Evolutionary conservation across 2,888 invertebrate species (phyloP), one percentile per base, ranked within the genome.

Genomic region (Timandra comae): DNA sequence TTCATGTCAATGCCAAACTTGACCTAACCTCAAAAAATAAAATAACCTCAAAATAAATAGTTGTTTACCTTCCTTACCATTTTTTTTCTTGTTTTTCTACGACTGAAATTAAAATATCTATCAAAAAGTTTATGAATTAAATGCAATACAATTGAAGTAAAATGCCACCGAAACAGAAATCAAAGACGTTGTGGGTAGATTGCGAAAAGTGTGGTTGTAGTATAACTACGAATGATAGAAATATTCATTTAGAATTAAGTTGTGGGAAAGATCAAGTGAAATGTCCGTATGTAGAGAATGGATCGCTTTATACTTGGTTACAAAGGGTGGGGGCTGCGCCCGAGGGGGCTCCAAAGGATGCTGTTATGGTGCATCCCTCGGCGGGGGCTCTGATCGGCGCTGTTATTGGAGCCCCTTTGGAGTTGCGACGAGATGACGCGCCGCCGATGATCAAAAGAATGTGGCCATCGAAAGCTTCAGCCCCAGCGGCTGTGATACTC

Each of bases 191-290:
- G 3, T 92, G 91, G 91, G 76, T 87, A 10, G 86, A 87, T 32
- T 93, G 93, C 59, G 90, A 90, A 25, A 79, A 72, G 22, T 93
- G 93, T 56, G 67, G 75, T 3, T 78, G 84, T 27, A 82, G 68
- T 42, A 62, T 92, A 57, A 68, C 86, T 30, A 79, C 85, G 24
- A 91, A 89, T 60, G 91, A 91, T 49, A 70, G 79, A 44, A 81
- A 86, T 31, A 43, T 63, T 41, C 93, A 93, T 44, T 41, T 68
- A 25, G 80, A 79, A 37, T 57, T 66, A 20, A 79, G 85, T 55
- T 92, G 92, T 63, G 55, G 27, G 2, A 74, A 70, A 46, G 73
- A 85, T 53, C 81, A 80, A 50, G 49, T 79, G 7, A 82, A 75
- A 60, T 85, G 84, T 36, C 84, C 84, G 0, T 85, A 64, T 43